Percentiles rank a stretch among this genome's conserved stretches.
phyloP scores from a whole-genome alignment of 1,140 invertebrate genomes.

The Euglossa dilemma region DNA sequence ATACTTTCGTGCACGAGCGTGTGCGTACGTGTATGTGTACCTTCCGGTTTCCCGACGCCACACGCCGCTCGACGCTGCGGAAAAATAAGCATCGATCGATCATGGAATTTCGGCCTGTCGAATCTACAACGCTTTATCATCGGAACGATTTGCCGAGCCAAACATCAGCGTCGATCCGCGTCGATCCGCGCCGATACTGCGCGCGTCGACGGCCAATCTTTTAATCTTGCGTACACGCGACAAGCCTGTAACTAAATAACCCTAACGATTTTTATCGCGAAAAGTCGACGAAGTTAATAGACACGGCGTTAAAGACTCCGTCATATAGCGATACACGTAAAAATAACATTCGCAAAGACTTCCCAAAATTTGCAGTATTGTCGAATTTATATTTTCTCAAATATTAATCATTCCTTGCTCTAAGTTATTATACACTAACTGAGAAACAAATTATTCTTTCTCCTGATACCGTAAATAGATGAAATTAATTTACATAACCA shows the following conservation, averaged over 20 bases:
- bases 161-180: slow-evolving; percentile 19
- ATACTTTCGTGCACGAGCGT: too few relatives aligned
- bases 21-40: background rate
- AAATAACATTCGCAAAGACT: too few relatives aligned
- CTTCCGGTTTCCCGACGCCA: background rate
- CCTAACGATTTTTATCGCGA: background rate
- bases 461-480: too few relatives aligned
- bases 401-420: background rate
- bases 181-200: slow-evolving; percentile 29
- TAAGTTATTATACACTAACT: background rate
- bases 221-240: slow-evolving; percentile 33
- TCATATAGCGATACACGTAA: background rate
- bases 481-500: too few relatives aligned
- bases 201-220: slow-evolving; percentile 36
- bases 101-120: slow-evolving; percentile 39
- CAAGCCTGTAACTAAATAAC: slow-evolving; percentile 17
- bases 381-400: background rate
- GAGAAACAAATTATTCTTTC: too few relatives aligned
- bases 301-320: background rate
- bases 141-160: slow-evolving; percentile 29
- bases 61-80: background rate
- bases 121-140: slow-evolving; percentile 46
- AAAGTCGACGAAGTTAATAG: slow-evolving; percentile 27
- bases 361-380: too few relatives aligned
- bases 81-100: slow-evolving; percentile 38